These are phyloP conservation scores for Parasteatoda tepidariorum DNA, from an alignment of 1,140 invertebrate genomes.

Conservation along the genomic window DNA sequence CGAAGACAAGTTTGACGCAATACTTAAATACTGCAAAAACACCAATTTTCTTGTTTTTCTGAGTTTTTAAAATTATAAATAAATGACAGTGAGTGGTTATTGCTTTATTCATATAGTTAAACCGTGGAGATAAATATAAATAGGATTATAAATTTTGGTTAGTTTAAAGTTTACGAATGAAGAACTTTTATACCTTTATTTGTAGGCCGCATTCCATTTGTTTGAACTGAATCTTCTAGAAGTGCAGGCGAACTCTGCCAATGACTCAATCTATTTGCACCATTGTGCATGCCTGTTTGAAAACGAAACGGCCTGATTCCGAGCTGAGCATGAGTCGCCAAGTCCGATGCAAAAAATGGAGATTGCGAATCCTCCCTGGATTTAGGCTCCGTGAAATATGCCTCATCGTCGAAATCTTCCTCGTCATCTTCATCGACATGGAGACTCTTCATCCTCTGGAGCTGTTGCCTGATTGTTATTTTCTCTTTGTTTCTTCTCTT, in stretches of 20 bases:
- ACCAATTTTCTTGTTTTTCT: too few species aligned
- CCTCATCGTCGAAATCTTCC: conserved; percentile 38
- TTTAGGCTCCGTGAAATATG: conserved; percentile 45
- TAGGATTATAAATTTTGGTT: too few species aligned
- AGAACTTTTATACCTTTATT: conserved; percentile 13
- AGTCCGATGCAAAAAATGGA: conserved; percentile 10
- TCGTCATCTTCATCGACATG: conserved; percentile 30
- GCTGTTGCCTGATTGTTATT: conserved; percentile 79
- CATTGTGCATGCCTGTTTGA: background rate
- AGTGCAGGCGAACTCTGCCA: conserved; percentile 46
- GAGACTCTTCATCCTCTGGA: conserved; percentile 34
- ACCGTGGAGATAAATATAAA: too few species aligned
- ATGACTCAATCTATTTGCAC: conserved; percentile 4
- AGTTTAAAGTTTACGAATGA: background rate
- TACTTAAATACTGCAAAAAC: too few species aligned
- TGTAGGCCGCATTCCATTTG: background rate
- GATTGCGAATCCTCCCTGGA: conserved; percentile 44
- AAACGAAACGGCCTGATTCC: background rate
- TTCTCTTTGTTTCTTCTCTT: conserved; percentile 79
- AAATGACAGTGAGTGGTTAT: too few species aligned
- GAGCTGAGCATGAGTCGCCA: background rate
- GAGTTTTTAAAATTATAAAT: too few species aligned
- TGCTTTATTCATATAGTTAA: too few species aligned
- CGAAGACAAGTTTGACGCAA: too few species aligned
- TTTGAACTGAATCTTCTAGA: conserved; percentile 10